A percentile compares a stretch with the other conserved stretches of the same genome.
Evolutionary conservation across 2,888 invertebrate species (phyloP).

Genomic region (Spicauda simplicius): DNA sequence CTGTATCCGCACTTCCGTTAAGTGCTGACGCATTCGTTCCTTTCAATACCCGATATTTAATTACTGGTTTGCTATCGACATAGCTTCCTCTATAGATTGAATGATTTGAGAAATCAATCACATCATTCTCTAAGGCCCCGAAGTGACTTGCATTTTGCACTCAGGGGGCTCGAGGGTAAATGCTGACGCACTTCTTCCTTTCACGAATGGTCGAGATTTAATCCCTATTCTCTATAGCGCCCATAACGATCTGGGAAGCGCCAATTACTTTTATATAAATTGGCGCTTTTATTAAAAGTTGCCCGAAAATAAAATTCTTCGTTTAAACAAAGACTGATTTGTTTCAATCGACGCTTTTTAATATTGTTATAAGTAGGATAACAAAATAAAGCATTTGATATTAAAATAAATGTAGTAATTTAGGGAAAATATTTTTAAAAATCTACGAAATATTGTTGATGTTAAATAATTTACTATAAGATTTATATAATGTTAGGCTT

Average conservation of each 20-base stretch:
- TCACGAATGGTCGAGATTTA: conserved; percentile 9
- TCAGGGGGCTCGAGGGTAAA: conserved; percentile 14
- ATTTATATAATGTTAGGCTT: too few relatives aligned
- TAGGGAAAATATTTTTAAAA: too few relatives aligned
- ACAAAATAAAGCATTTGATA: too few relatives aligned
- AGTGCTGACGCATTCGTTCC: background rate
- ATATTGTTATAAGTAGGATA: too few relatives aligned
- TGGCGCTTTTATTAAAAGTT: background rate
- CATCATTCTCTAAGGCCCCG: conserved; percentile 20
- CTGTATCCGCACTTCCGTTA: background rate
- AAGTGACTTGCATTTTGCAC: conserved; percentile 27
- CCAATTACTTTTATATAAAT: background rate
- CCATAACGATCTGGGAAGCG: background rate
- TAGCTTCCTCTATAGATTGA: conserved; percentile 3
- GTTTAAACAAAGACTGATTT: too few relatives aligned
- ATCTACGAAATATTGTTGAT: too few relatives aligned
- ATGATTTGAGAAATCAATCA: conserved; percentile 24
- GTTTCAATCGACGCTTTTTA: too few relatives aligned
- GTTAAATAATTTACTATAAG: too few relatives aligned
- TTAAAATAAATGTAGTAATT: too few relatives aligned
- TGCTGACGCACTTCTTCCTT: conserved; percentile 17
- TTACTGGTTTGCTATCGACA: conserved; percentile 5
- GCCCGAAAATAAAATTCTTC: background rate
- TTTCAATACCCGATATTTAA: background rate
- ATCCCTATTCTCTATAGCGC: conserved; percentile 1